Base-by-base conservation (phyloP, 2,797 vertebrate genomes). In the Masticophis lateralis region DNA sequence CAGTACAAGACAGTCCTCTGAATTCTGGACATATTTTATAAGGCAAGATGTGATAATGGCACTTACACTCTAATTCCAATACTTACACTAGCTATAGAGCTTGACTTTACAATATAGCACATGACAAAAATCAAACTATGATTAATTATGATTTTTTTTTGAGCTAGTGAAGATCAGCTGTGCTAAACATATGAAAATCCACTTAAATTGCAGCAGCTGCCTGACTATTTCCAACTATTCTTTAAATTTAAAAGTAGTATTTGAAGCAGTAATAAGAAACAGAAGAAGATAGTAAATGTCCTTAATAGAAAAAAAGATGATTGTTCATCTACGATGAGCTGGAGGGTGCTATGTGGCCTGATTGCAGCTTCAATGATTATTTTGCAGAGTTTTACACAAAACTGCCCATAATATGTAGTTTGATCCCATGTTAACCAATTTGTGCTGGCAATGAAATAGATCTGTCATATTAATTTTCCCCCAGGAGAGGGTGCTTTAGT, bases 401-500 rank as follows among this genome's bases (percentile, higher is more conserved):
- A 83, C 47, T 90, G 43, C 32, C 55, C 56, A 43, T 28, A 57
- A 86, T 20, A 8, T 27, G 16, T 57, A 22, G 11, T 55, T 61
- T 90, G 56, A 56, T 28, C 27, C 56, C 79, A 25, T 43, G 20
- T 47, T 20, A 32, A 51, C 13, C 60, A 51, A 18, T 51, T 13
- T 28, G 28, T 61, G 0, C 28, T 43, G 79, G 43, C 28, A 88
- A 37, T 43, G 37, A 43, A 93, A 18, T n/a, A 37, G 27, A 88
- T 43, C 22, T 60, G 86, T 56, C 13, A 32, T 87, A 53, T 14
- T 32, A 69, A 59, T 7, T 56, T 37, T 93, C 51, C 53, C 93
- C 97, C 96, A 96, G 91, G 92, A 97, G 96, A 95, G 96, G 97
- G 97, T 95, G 96, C 95, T 94, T 53, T 92, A 95, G 94, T 69